These are phyloP conservation scores for Panagrolaimus sp. DNA, from an alignment of 1,140 invertebrate genomes.

Conservation along the genomic window DNA sequence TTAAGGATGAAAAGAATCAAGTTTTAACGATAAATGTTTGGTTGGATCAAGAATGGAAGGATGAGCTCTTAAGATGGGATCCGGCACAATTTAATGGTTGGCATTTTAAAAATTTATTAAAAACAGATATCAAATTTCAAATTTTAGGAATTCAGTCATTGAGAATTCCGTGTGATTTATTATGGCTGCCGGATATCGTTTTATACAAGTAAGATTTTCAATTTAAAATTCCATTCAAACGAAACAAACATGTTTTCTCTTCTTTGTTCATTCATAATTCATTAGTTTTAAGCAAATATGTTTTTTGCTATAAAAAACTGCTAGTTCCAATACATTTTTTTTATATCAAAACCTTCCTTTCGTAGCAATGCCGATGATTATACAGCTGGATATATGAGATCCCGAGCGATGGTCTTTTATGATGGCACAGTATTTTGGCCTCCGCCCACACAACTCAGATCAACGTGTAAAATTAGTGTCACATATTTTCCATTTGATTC, in stretches of 20 bases:
- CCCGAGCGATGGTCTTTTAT: constrained; percentile 62
- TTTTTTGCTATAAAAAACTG: too few relatives aligned
- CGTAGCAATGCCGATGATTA: constrained; percentile 63
- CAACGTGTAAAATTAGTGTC: constrained; percentile 63
- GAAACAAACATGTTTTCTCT: too few relatives aligned
- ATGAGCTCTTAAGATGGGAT: constrained; percentile 85
- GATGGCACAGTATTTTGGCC: constrained; percentile 63
- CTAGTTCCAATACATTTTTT: not conserved
- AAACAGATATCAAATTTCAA: too few relatives aligned
- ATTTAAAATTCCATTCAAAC: too few relatives aligned
- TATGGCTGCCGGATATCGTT: constrained; percentile 49
- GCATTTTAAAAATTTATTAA: too few relatives aligned
- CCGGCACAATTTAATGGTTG: constrained; percentile 68
- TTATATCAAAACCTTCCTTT: constrained; percentile 3
- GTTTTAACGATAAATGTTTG: constrained; percentile 67
- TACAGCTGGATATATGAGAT: constrained; percentile 61
- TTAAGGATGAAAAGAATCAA: constrained; percentile 66
- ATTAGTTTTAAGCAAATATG: too few relatives aligned
- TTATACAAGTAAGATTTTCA: constrained; percentile 43
- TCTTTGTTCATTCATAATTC: too few relatives aligned
- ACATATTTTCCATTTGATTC: constrained; percentile 63
- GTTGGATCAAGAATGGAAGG: constrained; percentile 69
- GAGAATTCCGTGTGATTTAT: constrained; percentile 70
- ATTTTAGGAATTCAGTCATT: constrained; percentile 72
- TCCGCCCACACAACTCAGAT: constrained; percentile 62